phyloP scores from a whole-genome alignment of 1,140 invertebrate genomes.

The Drosophila orosa region DNA sequence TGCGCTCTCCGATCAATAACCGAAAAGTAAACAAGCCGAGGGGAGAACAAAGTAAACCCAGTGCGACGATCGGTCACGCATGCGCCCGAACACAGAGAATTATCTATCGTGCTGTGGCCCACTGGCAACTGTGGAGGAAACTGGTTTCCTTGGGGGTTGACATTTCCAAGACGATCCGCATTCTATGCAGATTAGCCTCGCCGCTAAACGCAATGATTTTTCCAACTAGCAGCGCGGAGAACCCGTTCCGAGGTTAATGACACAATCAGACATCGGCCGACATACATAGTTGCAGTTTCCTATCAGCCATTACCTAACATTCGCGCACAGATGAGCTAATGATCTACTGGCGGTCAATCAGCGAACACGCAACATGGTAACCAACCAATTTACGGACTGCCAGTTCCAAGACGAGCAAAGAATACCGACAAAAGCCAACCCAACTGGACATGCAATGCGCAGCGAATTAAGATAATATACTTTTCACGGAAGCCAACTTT shows the following conservation, averaged over 20 bases:
- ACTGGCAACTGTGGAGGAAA: conserved; percentile 8
- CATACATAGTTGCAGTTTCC: conserved; percentile 19
- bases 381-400: conserved; percentile 8
- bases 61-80: conserved; percentile 40
- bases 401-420: conserved; percentile 10
- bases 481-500: conserved; percentile 25
- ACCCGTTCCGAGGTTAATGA: conserved; percentile 59
- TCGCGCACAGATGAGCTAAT: conserved; percentile 39
- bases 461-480: conserved; percentile 10
- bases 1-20: conserved; percentile 42
- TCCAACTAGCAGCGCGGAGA: conserved; percentile 30
- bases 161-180: conserved; percentile 48
- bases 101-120: conserved; percentile 21
- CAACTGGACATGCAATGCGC: conserved; percentile 24
- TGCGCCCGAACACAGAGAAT: conserved; percentile 16
- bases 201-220: conserved; percentile 29
- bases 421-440: conserved; percentile 12
- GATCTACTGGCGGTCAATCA: conserved; percentile 23
- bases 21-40: conserved; percentile 34
- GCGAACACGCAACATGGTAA: conserved; percentile 15
- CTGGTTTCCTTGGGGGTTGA: conserved; percentile 33
- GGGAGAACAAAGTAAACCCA: conserved; percentile 21
- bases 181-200: conserved; percentile 54
- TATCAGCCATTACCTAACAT: conserved; percentile 40
- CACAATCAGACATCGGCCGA: conserved; percentile 21